Base-by-base conservation (phyloP, 1,140 invertebrate genomes). In the Liolophura sinensis region DNA sequence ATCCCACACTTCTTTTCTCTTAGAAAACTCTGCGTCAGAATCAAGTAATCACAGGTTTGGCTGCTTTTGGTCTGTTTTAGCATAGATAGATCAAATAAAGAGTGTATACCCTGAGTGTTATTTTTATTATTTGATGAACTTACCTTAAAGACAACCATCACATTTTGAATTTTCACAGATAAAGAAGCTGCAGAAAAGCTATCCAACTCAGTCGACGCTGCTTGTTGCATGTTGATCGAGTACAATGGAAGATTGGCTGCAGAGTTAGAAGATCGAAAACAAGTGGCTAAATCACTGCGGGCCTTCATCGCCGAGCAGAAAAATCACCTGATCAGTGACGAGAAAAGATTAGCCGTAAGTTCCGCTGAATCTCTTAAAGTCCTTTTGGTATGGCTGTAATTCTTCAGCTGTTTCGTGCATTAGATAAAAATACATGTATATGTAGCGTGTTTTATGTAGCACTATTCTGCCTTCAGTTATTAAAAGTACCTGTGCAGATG, bases 231-330 rank as follows among this genome's bases (percentile, higher is more conserved):
- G 46, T 84, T 98, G 25, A 90, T 91, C 16, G 92, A 95, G 54
- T 98, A 98, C 78, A 98, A 97, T 82, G 87, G 89, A 58, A 87
- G 95, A 70, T 85, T 98, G 11, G 87, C 91, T 24, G 88, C 90
- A 22, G 96, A 98, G 84, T 89, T 98, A 87, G 93, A 96, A 74
- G 92, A 94, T 68, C 87, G 95, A 67, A 82, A 92, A 78, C 90
- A 91, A 78, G 88, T 96, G 11, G 89, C 94, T 0, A 88, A 89
- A 55, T 95, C 97, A 92, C 85, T 98, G 64, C 87, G 90, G 57
- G 93, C 96, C 81, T 98, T 93, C 78, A 91, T 94, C 49, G 88
- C 91, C 65, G 89, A 90, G 4, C 95, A 97, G 82, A 90, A 91
- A 72, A 92, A 95, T 80, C 83, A 95, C 48, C 86, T 96, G 14